Conservation (phyloP, 2,797 vertebrate species). For the Malurus splendens region DNA sequence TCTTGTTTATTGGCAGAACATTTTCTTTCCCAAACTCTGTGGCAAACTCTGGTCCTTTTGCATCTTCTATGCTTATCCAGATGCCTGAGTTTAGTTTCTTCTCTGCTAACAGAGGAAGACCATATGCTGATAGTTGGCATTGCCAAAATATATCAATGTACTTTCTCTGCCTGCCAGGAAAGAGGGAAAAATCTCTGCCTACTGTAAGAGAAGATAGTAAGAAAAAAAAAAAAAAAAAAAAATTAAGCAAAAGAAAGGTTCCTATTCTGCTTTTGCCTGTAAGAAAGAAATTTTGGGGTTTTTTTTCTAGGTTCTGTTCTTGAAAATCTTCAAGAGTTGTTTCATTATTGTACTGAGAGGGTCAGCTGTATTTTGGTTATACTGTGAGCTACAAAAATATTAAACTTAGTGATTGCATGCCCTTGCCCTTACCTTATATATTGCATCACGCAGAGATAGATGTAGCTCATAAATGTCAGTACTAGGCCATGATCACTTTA, state of each 20-base stretch:
- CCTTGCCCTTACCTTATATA: fast-evolving
- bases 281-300: neutral
- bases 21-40: neutral
- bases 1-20: conserved; percentile 11
- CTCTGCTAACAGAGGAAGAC: neutral
- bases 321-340: neutral
- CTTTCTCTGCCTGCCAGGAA: neutral
- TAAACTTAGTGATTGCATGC: neutral
- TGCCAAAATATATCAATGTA: conserved; percentile 21
- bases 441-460: neutral
- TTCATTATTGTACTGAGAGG: neutral
- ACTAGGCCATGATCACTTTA: neutral
- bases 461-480: neutral
- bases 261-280: neutral
- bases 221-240: neutral
- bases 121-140: conserved; percentile 25
- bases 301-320: neutral
- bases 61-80: neutral
- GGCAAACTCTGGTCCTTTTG: neutral
- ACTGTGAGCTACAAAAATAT: neutral
- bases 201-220: neutral
- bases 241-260: neutral
- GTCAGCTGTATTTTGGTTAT: neutral
- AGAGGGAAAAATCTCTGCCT: neutral
- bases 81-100: conserved; percentile 19